A percentile compares a stretch with the other conserved stretches of the same genome.
Evolutionary conservation across 2,888 invertebrate genomes (phyloP).

Genomic region (Stratiomys singularior): DNA sequence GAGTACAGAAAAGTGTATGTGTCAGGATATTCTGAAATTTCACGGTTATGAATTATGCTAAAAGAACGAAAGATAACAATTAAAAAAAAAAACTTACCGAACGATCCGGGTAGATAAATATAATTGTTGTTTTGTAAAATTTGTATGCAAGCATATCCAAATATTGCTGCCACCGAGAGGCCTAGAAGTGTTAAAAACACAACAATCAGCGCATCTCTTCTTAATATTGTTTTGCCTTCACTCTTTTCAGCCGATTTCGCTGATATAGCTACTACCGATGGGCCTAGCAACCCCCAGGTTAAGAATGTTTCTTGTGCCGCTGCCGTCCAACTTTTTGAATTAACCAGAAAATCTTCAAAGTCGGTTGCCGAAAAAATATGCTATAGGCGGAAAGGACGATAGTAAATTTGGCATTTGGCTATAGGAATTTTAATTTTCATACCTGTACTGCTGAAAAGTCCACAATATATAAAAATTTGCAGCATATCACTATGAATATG

Average conservation of each 20-base stretch:
- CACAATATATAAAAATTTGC: conserved; percentile 59
- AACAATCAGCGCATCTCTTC: conserved; percentile 74
- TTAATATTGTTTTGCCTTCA: conserved; percentile 58
- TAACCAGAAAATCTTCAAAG: conserved; percentile 87
- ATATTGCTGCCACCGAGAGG: conserved; percentile 78
- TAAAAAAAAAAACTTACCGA: conserved; percentile 71
- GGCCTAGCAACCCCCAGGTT: conserved; percentile 82
- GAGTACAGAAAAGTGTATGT: conserved; percentile 77
- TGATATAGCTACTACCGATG: conserved; percentile 63
- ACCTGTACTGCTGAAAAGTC: conserved; percentile 58
- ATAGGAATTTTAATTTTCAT: too few species aligned
- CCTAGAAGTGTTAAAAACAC: conserved; percentile 79
- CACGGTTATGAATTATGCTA: neutral
- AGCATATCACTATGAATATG: conserved; percentile 67
- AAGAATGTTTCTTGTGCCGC: conserved; percentile 90
- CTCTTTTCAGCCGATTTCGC: conserved; percentile 59
- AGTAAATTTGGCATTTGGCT: neutral
- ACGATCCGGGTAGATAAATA: conserved; percentile 83
- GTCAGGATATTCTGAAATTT: conserved; percentile 74
- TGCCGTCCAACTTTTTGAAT: conserved; percentile 86
- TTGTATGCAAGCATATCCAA: conserved; percentile 85
- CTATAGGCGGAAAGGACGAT: conserved; percentile 61
- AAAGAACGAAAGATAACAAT: too few species aligned
- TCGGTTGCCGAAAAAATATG: conserved; percentile 82
- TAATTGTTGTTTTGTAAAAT: conserved; percentile 80